Conservation (phyloP, 2,888 invertebrate species). For the Sepiola atlantica region DNA sequence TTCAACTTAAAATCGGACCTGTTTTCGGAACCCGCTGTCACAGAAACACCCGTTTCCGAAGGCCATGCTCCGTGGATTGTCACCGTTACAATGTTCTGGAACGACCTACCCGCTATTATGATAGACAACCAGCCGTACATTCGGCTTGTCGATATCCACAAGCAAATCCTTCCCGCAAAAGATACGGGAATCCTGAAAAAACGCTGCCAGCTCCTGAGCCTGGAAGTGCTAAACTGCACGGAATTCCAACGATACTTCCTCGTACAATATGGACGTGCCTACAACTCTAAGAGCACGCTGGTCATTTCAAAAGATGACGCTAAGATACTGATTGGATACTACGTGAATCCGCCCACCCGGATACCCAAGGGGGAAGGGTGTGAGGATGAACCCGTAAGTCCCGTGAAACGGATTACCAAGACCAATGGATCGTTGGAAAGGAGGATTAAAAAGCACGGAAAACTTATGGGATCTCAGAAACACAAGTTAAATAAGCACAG, state of each 20-base stretch:
- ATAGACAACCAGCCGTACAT: constrained; percentile 70
- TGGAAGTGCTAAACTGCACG: constrained; percentile 71
- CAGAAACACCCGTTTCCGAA: constrained; percentile 51
- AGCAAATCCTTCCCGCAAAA: constrained; percentile 74
- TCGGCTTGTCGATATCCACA: constrained; percentile 73
- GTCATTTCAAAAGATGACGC: constrained; percentile 72
- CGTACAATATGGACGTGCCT: constrained; percentile 73
- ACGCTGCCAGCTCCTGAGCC: constrained; percentile 71
- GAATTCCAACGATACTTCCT: constrained; percentile 75
- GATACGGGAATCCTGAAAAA: constrained; percentile 75
- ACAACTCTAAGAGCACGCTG: constrained; percentile 73
- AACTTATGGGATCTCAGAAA: background rate
- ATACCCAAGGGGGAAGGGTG: constrained; percentile 52
- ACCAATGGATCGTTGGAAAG: constrained; percentile 35
- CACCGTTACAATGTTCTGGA: constrained; percentile 74
- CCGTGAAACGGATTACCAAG: constrained; percentile 33
- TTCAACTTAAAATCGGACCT: constrained; percentile 55
- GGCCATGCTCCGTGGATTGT: constrained; percentile 68
- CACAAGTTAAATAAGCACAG: constrained; percentile 34
- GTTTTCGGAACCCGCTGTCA: constrained; percentile 54
- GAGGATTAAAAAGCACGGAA: constrained; percentile 38
- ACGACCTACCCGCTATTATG: constrained; percentile 73
- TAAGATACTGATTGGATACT: constrained; percentile 71
- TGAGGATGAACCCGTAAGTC: constrained; percentile 35
- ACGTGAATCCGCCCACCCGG: constrained; percentile 70